phyloP scores from a whole-genome alignment of 2,888 invertebrate species.

The Erebia ligea region DNA sequence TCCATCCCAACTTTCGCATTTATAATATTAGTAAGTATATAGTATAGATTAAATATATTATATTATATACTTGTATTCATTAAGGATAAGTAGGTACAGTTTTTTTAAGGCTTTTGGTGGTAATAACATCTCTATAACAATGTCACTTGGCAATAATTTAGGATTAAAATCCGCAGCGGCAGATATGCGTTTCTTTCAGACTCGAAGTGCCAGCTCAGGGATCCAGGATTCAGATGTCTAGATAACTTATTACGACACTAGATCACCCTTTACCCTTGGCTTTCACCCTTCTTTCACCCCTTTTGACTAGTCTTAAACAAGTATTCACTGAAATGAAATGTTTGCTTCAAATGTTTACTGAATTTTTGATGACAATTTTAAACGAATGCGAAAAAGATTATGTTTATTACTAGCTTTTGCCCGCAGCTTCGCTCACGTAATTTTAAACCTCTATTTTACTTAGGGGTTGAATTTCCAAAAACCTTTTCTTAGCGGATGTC shows the following conservation, averaged over 20 bases:
- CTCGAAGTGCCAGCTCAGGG: constrained; percentile 35
- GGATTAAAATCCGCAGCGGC: constrained; percentile 78
- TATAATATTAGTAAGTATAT: too few species aligned
- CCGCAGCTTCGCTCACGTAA: too few species aligned
- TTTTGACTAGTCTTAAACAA: not conserved
- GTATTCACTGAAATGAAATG: not conserved
- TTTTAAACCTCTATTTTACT: too few species aligned
- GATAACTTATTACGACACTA: constrained; percentile 25
- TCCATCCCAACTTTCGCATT: too few species aligned
- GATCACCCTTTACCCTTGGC: not conserved
- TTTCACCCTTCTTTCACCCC: not conserved
- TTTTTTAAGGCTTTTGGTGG: constrained; percentile 5
- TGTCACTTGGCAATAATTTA: constrained; percentile 68
- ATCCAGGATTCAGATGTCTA: constrained; percentile 20
- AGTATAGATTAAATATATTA: too few species aligned
- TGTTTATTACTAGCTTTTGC: too few species aligned
- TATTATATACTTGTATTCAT: too few species aligned
- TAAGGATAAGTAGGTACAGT: too few species aligned
- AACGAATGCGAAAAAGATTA: too few species aligned
- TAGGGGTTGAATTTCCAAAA: too few species aligned
- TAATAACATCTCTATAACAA: constrained; percentile 54
- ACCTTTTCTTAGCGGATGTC: too few species aligned
- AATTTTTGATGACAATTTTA: too few species aligned
- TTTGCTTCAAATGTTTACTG: not conserved
- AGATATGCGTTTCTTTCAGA: constrained; percentile 68